Percentiles rank a stretch among this genome's conserved stretches.
Evolutionary conservation across 2,797 vertebrate genomes (phyloP).

Genomic region (Rhynchotus rufescens): DNA sequence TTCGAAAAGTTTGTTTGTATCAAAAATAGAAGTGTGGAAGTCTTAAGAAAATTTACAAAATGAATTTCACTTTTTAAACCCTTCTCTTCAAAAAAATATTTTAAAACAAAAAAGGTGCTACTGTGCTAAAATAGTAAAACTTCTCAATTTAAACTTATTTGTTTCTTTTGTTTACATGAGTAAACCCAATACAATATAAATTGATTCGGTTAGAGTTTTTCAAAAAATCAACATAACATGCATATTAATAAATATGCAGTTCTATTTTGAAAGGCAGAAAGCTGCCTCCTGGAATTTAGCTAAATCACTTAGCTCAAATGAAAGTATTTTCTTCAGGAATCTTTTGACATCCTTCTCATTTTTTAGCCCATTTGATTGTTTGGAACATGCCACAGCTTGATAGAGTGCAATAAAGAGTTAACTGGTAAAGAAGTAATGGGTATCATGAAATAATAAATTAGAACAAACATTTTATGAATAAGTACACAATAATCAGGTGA

Average conservation of each 20-base stretch:
- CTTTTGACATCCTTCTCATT: conserved; percentile 6
- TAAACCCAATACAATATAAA: neutral
- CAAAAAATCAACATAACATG: neutral
- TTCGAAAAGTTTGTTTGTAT: neutral
- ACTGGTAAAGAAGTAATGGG: neutral
- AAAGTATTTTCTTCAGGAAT: conserved; percentile 2
- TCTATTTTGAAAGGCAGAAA: neutral
- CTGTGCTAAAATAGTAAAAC: neutral
- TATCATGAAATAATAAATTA: conserved; percentile 52
- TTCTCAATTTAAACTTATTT: neutral
- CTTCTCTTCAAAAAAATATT: neutral
- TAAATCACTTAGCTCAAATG: neutral
- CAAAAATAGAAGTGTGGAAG: neutral
- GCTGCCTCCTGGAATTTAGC: neutral
- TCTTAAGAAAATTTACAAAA: neutral
- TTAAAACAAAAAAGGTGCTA: neutral
- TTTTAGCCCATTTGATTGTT: conserved; percentile 15
- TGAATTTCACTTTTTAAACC: neutral
- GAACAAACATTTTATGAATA: conserved; percentile 44
- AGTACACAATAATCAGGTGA: neutral
- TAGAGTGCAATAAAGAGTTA: conserved; percentile 5
- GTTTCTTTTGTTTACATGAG: neutral
- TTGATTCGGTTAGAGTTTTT: neutral
- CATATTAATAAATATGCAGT: neutral
- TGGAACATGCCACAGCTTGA: conserved; percentile 1